Evolutionary conservation across 2,888 invertebrate genomes (phyloP), one percentile per base, ranked within the genome.

Genomic region (Lepidonotus clava): DNA sequence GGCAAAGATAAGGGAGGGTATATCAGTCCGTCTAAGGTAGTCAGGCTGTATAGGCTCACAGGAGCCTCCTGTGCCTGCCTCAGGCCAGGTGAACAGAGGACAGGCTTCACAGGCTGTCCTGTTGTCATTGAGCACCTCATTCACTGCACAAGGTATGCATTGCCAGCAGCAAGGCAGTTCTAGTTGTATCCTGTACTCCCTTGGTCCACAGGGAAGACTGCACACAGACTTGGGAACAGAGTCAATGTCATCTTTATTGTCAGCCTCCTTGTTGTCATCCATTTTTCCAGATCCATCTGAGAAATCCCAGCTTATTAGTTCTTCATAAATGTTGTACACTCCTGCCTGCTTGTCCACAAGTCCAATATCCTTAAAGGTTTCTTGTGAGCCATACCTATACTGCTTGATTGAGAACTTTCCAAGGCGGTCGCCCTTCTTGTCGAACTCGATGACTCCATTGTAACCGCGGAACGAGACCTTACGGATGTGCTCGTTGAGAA

Each of bases 161-260:
- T 84, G 34, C 84, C 84, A 84, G 28, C 84, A 84, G 40, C 84
- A 84, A 8, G 67, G 84, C 40, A 67, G 24, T n/a, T 84, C 61
- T 4, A 38, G 11, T 40, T 67, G 66, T 21, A 66, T 28, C 21
- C 2, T n/a, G 28, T 66, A 84, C 24, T 84, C n/a, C 1, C 40
- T 36, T 6, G 0, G 1, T 38, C 36, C 2, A 67, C 84, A 84
- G 1, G 84, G 84, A 18, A 18, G 4, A 32, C 84, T 84, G 24
- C 84, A 84, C n/a, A 84, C 41, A 0, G 84, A 84, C 24, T 21
- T 24, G 1, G 84, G 84, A 21, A 11, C 11, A 51, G n/a, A n/a
- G n/a, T n/a, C n/a, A n/a, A n/a, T n/a, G n/a, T n/a, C n/a, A n/a
- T n/a, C n/a, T n/a, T n/a, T n/a, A n/a, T n/a, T n/a, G n/a, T n/a